Evolutionary conservation across 2,797 vertebrate species (phyloP), one percentile per base, ranked within the genome.

Genomic region (Oceanodroma leucorhoa): DNA sequence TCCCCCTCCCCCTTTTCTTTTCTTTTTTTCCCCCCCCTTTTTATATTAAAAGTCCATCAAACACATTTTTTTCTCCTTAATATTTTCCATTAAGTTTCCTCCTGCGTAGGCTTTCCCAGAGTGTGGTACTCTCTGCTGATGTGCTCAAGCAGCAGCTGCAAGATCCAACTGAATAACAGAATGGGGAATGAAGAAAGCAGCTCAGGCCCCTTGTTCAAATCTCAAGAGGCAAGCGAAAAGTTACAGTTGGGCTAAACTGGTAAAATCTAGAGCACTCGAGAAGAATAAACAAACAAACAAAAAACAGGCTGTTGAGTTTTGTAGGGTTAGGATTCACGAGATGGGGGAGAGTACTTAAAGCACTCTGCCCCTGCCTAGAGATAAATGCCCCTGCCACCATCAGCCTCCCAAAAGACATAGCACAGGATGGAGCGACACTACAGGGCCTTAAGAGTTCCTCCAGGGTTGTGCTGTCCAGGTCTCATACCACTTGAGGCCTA

Each of bases 21-120:
- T 73, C 21, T 50, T 64, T 60, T 55, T 30, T n/a, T 9, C 48
- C 81, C 34, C 40, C 43, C 76, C 38, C 75, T 75, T 96, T 97
- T 96, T 96, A 96, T 97, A 97, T 97, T 95, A 97, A 95, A 98
- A 97, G 87, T 96, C 97, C 93, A 97, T 97, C 97, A 96, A 97
- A 97, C 88, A 88, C 94, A 90, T 96, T 95, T 97, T 93, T 97
- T 96, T 90, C 83, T 92, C 76, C 93, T 97, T 96, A 97, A 97
- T 95, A 98, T 97, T 97, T 98, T 97, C 97, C 97, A 94, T 96
- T 95, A 97, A 96, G 88, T 79, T 96, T 97, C 76, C 80, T 96
- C 82, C 85, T 93, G 78, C 2, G 1, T 73, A 95, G 54, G 50
- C 61, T 90, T 90, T 96, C 94, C 95, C 41, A 8, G 88, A 94